Base-by-base conservation (phyloP, 2,113 vertebrate species). In the Plecotus auritus region DNA sequence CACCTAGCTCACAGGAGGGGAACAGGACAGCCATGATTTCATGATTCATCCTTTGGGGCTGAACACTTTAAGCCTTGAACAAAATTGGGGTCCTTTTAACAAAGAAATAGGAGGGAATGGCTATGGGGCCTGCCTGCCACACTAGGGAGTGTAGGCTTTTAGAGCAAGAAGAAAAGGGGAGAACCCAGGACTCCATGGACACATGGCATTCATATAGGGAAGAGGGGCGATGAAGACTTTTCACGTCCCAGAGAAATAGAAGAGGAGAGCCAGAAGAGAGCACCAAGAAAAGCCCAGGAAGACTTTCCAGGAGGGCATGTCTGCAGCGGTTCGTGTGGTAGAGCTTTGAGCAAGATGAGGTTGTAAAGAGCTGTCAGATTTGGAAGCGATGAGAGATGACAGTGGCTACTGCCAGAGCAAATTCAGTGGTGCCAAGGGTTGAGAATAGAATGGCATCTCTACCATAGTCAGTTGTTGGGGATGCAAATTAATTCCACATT, bases 401-500 rank as follows among this genome's bases (percentile, higher is more conserved):
- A 5, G 37, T 56, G 67, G 78, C 20, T 47, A 14, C n/a, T 51
- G 67, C 85, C 64, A 92, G 61, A 85, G 35, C 49, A 49, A 88
- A 74, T 69, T 54, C 8, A 18, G 61, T 66, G 67, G 61, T 1
- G 54, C 90, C 94, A 72, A 74, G 54, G 67, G 30, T 17, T 85
- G 83, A 61, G 40, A 74, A 32, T 67, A 83, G 76, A 73, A 70
- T 35, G 92, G 20, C 77, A n/a, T 87, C 49, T 90, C 61, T 82
- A 18, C 66, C 73, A 35, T 23, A 20, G 83, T 67, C 54, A 80
- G 10, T 92, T 59, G 47, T 81, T 90, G 66, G 28, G 23, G 90
- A 42, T 54, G 51, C 37, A 64, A 80, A 93, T 91, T 80, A 87
- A 82, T 93, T 56, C 77, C 92, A 47, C 73, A 51, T 90, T 95